A percentile compares a stretch with the other conserved stretches of the same genome.
These are phyloP conservation scores for Drosophila bocqueti DNA, from an alignment of 1,140 invertebrate species.

Conservation along the genomic window DNA sequence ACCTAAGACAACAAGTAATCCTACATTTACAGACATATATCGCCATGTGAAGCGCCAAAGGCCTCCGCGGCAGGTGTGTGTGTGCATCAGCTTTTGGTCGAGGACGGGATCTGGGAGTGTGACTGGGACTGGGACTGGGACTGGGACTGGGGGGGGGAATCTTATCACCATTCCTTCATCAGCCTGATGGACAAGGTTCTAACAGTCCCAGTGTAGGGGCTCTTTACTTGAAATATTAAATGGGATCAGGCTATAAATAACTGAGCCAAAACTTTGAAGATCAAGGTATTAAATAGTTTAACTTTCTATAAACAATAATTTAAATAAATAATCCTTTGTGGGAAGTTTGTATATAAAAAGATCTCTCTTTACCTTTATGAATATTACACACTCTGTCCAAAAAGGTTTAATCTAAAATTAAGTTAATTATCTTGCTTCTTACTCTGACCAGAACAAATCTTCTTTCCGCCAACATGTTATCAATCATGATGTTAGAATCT, in stretches of 20 bases:
- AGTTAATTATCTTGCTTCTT: neutral
- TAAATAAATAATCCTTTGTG: neutral
- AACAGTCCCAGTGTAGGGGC: neutral
- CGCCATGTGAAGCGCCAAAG: constrained; percentile 36
- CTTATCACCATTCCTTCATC: constrained; percentile 48
- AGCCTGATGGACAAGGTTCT: constrained; percentile 55
- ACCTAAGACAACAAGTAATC: constrained; percentile 75
- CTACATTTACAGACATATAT: constrained; percentile 69
- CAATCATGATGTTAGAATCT: neutral
- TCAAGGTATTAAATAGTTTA: neutral
- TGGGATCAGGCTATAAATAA: constrained; percentile 1
- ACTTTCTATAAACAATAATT: neutral
- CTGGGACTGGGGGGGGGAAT: neutral
- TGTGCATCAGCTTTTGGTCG: constrained; percentile 1
- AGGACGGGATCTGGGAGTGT: constrained; percentile 6
- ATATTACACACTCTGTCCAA: neutral
- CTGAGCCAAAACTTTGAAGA: neutral
- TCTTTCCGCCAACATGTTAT: neutral
- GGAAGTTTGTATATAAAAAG: neutral
- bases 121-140: neutral
- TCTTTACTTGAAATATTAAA: neutral
- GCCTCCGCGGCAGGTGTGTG: constrained; percentile 27
- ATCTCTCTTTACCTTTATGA: neutral
- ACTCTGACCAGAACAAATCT: neutral
- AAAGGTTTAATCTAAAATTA: neutral